Percentiles rank a stretch among this genome's conserved stretches.
These are phyloP conservation scores for Caenorhabditis japonica DNA, from an alignment of 2,888 invertebrate species.

Conservation along the genomic window DNA sequence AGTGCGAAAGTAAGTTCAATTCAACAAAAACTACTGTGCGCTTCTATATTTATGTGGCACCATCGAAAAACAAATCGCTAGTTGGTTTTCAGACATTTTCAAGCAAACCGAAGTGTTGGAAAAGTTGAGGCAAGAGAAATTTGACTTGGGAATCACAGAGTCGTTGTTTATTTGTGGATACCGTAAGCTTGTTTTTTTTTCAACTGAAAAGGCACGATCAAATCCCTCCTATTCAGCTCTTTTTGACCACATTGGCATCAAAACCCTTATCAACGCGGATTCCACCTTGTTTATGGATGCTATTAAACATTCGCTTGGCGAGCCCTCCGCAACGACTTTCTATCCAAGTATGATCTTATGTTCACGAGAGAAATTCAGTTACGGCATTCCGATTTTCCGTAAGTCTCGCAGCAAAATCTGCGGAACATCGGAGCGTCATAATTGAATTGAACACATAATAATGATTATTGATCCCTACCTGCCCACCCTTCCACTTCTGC, in stretches of 20 bases:
- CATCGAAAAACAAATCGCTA: background rate
- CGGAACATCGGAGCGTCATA: too few relatives aligned
- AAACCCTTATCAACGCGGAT: slow-evolving; percentile 36
- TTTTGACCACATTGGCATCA: slow-evolving; percentile 39
- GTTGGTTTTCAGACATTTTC: slow-evolving; percentile 19
- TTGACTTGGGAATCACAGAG: slow-evolving; percentile 47
- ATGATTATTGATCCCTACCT: too few relatives aligned
- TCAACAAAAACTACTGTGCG: too few relatives aligned
- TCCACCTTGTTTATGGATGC: slow-evolving; percentile 28
- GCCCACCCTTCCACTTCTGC: too few relatives aligned
- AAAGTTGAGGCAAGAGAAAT: slow-evolving; percentile 33
- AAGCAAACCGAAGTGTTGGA: slow-evolving; percentile 24
- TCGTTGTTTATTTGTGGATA: slow-evolving; percentile 40
- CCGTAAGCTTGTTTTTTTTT: slow-evolving; percentile 15
- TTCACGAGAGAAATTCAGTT: too few relatives aligned
- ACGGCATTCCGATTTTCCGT: too few relatives aligned
- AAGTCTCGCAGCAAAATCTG: too few relatives aligned
- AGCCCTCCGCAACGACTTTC: slow-evolving; percentile 37
- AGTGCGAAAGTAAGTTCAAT: slow-evolving; percentile 14
- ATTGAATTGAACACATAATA: too few relatives aligned
- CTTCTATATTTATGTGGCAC: too few relatives aligned
- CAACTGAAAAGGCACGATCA: background rate
- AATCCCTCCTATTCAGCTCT: slow-evolving; percentile 22
- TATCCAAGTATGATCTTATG: too few relatives aligned
- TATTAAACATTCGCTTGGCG: slow-evolving; percentile 37